Evolutionary conservation across 2,888 invertebrate genomes (phyloP), one percentile per base, ranked within the genome.

Genomic region (Cordilura impudica): DNA sequence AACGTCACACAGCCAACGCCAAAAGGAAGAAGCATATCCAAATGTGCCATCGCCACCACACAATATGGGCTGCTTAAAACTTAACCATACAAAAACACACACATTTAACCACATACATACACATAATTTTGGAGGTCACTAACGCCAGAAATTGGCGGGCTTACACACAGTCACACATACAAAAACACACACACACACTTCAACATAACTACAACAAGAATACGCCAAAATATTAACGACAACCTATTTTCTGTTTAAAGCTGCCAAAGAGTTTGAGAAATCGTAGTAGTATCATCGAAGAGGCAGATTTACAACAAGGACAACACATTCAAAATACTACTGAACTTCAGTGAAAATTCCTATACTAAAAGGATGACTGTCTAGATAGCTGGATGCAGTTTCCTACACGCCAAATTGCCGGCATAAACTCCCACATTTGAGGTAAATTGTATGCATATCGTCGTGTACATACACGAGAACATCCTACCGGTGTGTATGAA

Each of bases 1-100:
- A 66, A 69, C n/a, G n/a, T 60, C 65, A 76, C 74, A 79, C 80
- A 69, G 80, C 78, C 70, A 71, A 82, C 73, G 81, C 81, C 71
- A 71, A 78, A 78, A 72, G 78, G 76, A 78, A 47, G 53, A 56
- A 69, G 51, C 70, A 76, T 79, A 71, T 23, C 43, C 49, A 76
- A 76, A 56, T 63, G 39, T 53, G 71, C 71, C 67, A 65, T 54
- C 31, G 31, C 49, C 54, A 65, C 31, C 31, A 54, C 26, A 54
- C 5, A 26, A 35, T 35, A 35, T 39, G 18, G 35, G 43, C 61
- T 54, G 29, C 18, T 26, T n/a, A 14, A 39, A 23, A 47, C 51
- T 26, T 43, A 23, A n/a, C 21, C 29, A 43, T 3, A 51, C 14
- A 14, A 45, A 12, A 29, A 39, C 10, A 14, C 21, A 61, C 23